phyloP scores from a whole-genome alignment of 2,797 vertebrate genomes.

The Clarias pachynema region DNA sequence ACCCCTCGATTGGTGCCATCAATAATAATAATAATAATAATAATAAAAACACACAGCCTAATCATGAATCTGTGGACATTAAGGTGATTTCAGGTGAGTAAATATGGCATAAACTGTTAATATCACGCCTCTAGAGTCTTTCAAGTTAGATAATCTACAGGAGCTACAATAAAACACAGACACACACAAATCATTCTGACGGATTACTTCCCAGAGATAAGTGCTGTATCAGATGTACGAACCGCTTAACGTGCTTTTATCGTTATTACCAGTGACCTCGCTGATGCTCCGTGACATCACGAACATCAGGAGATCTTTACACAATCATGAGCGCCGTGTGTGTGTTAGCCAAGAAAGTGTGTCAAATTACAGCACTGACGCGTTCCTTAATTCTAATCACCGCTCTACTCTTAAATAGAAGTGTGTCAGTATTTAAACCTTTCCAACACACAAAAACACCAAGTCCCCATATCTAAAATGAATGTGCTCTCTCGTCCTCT shows the following conservation, averaged over 20 bases:
- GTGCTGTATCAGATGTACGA: conserved; percentile 46
- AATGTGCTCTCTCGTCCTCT: conserved; percentile 51
- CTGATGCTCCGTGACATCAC: conserved; percentile 42
- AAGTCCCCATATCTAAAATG: conserved; percentile 58
- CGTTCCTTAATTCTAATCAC: neutral
- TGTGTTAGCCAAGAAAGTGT: neutral
- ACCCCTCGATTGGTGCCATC: no score
- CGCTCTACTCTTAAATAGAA: conserved; percentile 19
- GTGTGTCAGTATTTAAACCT: neutral
- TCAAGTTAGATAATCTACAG: conserved; percentile 20
- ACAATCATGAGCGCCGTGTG: conserved; percentile 1
- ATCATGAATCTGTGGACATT: neutral
- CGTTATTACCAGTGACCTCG: conserved; percentile 56
- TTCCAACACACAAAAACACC: neutral
- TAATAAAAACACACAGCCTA: no score
- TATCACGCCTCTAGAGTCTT: neutral
- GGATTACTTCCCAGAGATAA: conserved; percentile 57
- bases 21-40: no score
- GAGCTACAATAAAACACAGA: conserved; percentile 10
- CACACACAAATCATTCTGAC: conserved; percentile 43
- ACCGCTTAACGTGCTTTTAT: conserved; percentile 61
- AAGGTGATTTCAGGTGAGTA: neutral
- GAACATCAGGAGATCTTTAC: conserved; percentile 42
- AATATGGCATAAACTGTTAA: neutral
- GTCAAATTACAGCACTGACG: neutral